A percentile compares a stretch with the other conserved stretches of the same genome.
Evolutionary conservation across 1,140 invertebrate genomes (phyloP).

Genomic region (Pogonomyrmex barbatus): DNA sequence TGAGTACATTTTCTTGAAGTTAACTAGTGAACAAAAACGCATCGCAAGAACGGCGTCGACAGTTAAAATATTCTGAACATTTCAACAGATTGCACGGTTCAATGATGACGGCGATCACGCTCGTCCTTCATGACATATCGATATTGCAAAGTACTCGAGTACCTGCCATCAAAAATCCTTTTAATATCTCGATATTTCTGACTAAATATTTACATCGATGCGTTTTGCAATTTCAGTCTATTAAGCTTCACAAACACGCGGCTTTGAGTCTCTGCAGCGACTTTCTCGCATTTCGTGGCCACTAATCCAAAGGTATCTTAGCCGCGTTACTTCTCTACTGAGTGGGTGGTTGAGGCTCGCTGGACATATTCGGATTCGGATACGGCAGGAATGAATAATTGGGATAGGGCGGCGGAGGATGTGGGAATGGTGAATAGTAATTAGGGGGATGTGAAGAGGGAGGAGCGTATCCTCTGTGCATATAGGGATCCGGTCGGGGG

Average conservation of each 20-base stretch:
- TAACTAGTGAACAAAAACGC: conserved; percentile 71
- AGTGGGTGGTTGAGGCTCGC: conserved; percentile 83
- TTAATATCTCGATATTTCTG: conserved; percentile 77
- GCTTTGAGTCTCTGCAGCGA: conserved; percentile 68
- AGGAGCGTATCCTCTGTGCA: conserved; percentile 82
- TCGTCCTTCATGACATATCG: conserved; percentile 46
- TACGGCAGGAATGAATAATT: conserved; percentile 85
- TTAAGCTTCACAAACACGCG: conserved; percentile 76
- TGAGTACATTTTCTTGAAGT: conserved; percentile 36
- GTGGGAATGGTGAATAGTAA: conserved; percentile 84
- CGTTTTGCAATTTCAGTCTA: conserved; percentile 82
- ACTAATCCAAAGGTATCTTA: conserved; percentile 59
- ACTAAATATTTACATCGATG: conserved; percentile 82
- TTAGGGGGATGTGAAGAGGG: conserved; percentile 82
- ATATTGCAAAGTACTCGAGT: conserved; percentile 48
- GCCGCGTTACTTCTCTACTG: conserved; percentile 76
- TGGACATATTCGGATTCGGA: conserved; percentile 83
- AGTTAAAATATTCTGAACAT: conserved; percentile 74
- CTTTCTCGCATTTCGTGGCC: conserved; percentile 36
- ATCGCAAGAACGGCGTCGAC: conserved; percentile 70
- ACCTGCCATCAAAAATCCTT: conserved; percentile 60
- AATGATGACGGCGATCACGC: conserved; percentile 66
- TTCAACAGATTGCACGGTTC: conserved; percentile 79
- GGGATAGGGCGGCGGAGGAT: conserved; percentile 85
- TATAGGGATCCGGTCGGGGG: conserved; percentile 84